Conservation (phyloP, 2,113 vertebrate species). For the Panthera tigris region DNA sequence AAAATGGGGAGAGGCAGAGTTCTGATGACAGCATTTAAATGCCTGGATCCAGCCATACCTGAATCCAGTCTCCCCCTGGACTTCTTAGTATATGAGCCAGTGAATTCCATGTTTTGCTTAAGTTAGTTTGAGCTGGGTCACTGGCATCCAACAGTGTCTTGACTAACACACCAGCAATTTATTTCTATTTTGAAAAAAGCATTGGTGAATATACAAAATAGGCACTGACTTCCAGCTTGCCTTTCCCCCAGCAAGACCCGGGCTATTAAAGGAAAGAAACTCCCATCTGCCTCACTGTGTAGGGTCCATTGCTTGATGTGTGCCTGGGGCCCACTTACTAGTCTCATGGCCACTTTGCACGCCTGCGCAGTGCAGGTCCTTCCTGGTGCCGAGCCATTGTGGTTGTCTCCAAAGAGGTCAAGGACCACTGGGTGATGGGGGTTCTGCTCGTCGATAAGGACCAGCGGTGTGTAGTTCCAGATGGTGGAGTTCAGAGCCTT, state of each 20-base stretch:
- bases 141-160: background rate
- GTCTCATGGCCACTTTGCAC: constrained; percentile 86
- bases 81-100: background rate
- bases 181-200: background rate
- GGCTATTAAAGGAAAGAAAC: background rate
- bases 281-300: background rate
- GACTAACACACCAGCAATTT: background rate
- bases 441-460: constrained; percentile 83
- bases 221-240: background rate
- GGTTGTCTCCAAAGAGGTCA: constrained; percentile 78
- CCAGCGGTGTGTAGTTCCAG: constrained; percentile 87
- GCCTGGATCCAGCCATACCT: background rate
- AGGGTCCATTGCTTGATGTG: rapidly evolving
- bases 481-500: constrained; percentile 71
- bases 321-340: constrained; percentile 75
- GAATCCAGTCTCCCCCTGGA: rapidly evolving
- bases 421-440: constrained; percentile 74
- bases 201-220: background rate
- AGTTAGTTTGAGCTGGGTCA: background rate
- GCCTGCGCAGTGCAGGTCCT: constrained; percentile 56
- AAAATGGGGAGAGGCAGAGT: background rate
- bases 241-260: background rate
- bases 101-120: background rate
- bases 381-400: background rate
- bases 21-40: background rate